Conservation (phyloP, 2,888 invertebrate species). For the Lutraria lutraria region DNA sequence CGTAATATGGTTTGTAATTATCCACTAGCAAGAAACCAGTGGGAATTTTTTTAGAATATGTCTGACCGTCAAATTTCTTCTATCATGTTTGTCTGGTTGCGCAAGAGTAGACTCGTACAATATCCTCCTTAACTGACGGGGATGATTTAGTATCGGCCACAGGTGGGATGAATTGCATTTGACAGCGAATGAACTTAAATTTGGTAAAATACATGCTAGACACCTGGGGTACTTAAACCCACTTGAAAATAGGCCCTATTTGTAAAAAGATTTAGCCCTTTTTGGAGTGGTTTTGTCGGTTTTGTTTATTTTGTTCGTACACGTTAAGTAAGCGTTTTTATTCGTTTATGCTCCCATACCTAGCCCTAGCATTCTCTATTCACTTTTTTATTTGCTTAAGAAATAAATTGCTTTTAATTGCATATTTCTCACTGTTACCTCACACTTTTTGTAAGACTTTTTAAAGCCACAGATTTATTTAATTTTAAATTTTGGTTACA, state of each 20-base stretch:
- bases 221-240: constrained; percentile 23
- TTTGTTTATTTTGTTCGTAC: constrained; percentile 25
- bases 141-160: neutral
- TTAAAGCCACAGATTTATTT: neutral
- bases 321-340: neutral
- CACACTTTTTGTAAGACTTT: neutral
- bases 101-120: neutral
- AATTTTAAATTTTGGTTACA: neutral
- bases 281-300: constrained; percentile 19
- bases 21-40: neutral
- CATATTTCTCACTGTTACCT: neutral
- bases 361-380: neutral
- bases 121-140: neutral
- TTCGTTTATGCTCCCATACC: neutral
- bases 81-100: constrained; percentile 2
- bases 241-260: constrained; percentile 23
- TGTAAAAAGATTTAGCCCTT: constrained; percentile 23
- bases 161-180: constrained; percentile 21
- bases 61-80: neutral
- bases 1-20: constrained; percentile 3
- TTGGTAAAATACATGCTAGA: constrained; percentile 17
- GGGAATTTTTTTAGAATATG: neutral
- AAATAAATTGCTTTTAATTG: constrained; percentile 21
- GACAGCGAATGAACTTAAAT: constrained; percentile 20
- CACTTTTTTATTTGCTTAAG: neutral